A percentile compares a stretch with the other conserved stretches of the same genome.
Conservation (phyloP, 1,140 invertebrate genomes). For the Aphelenchoides besseyi region DNA sequence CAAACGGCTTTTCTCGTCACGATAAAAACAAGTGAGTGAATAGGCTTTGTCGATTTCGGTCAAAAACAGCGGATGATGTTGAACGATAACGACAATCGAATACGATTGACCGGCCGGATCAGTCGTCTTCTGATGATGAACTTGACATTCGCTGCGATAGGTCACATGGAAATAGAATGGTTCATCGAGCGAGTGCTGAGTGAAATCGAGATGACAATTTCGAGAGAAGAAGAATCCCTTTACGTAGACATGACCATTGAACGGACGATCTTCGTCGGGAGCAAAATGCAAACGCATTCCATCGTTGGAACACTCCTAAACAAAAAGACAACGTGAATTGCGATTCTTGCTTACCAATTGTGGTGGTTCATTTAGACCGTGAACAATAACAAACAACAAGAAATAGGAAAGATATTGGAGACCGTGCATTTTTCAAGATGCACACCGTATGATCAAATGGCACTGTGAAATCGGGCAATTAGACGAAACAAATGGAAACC, state of each 20-base stretch:
- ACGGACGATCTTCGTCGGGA: slow-evolving; percentile 31
- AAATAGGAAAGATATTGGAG: neutral
- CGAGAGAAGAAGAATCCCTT: slow-evolving; percentile 52
- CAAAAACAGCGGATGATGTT: slow-evolving; percentile 49
- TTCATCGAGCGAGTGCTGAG: slow-evolving; percentile 27
- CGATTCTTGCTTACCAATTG: neutral
- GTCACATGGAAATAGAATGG: slow-evolving; percentile 54
- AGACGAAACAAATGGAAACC: no score
- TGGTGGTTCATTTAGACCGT: neutral
- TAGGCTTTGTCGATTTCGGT: slow-evolving; percentile 48
- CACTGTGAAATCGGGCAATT: no score
- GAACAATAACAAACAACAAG: neutral
- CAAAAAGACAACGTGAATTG: neutral
- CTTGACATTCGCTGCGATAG: slow-evolving; percentile 45
- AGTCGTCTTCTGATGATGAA: slow-evolving; percentile 13
- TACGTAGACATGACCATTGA: slow-evolving; percentile 48
- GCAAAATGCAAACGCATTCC: slow-evolving; percentile 52
- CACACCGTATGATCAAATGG: neutral
- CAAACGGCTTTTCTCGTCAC: slow-evolving; percentile 29
- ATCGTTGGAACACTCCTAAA: slow-evolving; percentile 47
- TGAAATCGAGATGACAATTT: slow-evolving; percentile 50
- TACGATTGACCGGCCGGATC: slow-evolving; percentile 38
- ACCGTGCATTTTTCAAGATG: neutral
- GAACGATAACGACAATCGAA: slow-evolving; percentile 44
- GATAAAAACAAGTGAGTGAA: slow-evolving; percentile 46